Percentiles rank a stretch among this genome's conserved stretches.
phyloP scores from a whole-genome alignment of 2,888 invertebrate genomes.

The Plemyria rubiginata region DNA sequence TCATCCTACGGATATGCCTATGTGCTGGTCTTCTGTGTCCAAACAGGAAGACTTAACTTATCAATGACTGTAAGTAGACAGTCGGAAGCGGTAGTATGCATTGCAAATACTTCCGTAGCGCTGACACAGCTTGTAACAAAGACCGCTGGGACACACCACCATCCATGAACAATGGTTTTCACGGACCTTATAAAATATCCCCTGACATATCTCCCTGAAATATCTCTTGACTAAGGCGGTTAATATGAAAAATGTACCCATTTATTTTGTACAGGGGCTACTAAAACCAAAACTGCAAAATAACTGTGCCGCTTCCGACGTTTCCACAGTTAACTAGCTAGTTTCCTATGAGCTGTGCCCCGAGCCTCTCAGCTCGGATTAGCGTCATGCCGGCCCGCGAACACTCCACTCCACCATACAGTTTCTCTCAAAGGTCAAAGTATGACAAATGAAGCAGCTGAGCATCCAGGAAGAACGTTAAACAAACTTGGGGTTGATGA shows the following conservation, averaged over 20 bases:
- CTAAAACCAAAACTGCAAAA: too few species aligned
- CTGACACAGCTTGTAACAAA: neutral
- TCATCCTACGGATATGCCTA: neutral
- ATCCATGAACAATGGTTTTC: neutral
- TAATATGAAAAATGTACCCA: too few species aligned
- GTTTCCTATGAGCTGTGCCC: slow-evolving; percentile 3
- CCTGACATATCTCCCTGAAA: too few species aligned
- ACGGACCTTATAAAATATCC: too few species aligned
- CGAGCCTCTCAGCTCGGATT: slow-evolving; percentile 23
- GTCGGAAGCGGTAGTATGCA: slow-evolving; percentile 36
- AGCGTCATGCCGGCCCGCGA: slow-evolving; percentile 17
- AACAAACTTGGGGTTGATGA: too few species aligned
- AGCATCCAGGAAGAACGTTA: slow-evolving; percentile 3
- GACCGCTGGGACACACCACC: neutral
- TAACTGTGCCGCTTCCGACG: too few species aligned
- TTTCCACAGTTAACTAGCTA: neutral
- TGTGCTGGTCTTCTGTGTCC: slow-evolving; percentile 5
- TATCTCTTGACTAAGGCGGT: too few species aligned
- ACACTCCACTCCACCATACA: slow-evolving; percentile 8
- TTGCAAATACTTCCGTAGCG: slow-evolving; percentile 36
- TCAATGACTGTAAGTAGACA: slow-evolving; percentile 31
- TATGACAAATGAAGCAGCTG: slow-evolving; percentile 18
- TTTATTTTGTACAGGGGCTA: too few species aligned
- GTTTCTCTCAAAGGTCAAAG: slow-evolving; percentile 22
- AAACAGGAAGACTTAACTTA: slow-evolving; percentile 25